These are phyloP conservation scores for Clamator glandarius DNA, from an alignment of 2,797 vertebrate species.

Conservation along the genomic window DNA sequence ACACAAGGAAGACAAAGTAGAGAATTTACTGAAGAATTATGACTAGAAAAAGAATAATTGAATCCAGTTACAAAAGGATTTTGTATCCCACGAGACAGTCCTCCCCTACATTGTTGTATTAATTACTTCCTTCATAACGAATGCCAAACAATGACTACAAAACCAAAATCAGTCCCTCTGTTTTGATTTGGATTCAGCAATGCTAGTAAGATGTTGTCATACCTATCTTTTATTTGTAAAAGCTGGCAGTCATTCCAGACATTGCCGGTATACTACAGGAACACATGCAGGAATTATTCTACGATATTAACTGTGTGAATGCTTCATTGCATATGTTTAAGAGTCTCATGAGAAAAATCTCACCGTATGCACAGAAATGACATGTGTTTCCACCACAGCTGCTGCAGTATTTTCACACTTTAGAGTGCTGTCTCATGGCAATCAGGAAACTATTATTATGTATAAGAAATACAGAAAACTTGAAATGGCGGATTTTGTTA, in stretches of 20 bases:
- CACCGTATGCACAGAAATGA: conserved; percentile 40
- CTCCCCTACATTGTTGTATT: conserved; percentile 16
- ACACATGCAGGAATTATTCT: conserved; percentile 31
- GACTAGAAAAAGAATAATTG: not conserved
- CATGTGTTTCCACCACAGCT: conserved; percentile 66
- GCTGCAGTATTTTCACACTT: conserved; percentile 46
- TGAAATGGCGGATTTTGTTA: not conserved
- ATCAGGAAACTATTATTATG: conserved; percentile 45
- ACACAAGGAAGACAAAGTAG: not conserved
- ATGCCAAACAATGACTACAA: conserved; percentile 6
- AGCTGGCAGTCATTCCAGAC: not conserved
- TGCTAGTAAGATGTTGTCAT: not conserved
- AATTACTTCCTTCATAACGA: conserved; percentile 53
- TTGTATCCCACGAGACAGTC: not conserved
- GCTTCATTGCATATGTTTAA: conserved; percentile 51
- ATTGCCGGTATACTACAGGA: not conserved
- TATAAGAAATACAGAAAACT: conserved; percentile 16
- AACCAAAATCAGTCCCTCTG: not conserved
- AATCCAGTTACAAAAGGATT: not conserved
- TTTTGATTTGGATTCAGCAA: conserved; percentile 20
- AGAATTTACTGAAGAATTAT: conserved; percentile 6
- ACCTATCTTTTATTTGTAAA: conserved; percentile 24
- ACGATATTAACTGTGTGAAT: conserved; percentile 53
- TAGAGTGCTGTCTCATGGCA: conserved; percentile 7
- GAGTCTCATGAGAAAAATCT: conserved; percentile 59